Conservation (phyloP, 1,140 invertebrate genomes). For the Paralvinella palmiformis region DNA sequence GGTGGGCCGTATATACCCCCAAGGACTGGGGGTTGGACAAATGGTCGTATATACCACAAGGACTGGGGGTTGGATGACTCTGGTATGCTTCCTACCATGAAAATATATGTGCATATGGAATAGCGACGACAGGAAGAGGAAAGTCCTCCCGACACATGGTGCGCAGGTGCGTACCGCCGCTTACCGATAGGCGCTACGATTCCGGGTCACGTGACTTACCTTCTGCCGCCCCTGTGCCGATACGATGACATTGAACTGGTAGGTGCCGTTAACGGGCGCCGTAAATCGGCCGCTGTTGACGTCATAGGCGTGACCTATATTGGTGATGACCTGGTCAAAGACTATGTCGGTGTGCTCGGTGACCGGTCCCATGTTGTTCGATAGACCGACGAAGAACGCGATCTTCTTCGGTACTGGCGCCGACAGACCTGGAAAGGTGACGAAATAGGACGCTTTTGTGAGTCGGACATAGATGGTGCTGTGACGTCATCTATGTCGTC, state of each 20-base stretch:
- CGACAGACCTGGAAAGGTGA: conserved; percentile 35
- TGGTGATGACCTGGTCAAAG: conserved; percentile 44
- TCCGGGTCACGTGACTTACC: conserved; percentile 25
- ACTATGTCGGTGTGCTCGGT: conserved; percentile 32
- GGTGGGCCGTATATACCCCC: no score
- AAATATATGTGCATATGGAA: no score
- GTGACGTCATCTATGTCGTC: no score
- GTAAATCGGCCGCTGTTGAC: conserved; percentile 35
- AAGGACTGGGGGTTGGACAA: no score
- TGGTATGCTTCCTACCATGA: no score
- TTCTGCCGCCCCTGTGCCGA: conserved; percentile 43
- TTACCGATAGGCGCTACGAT: not conserved
- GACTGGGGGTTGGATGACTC: no score
- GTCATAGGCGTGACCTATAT: conserved; percentile 37
- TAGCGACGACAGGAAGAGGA: no score
- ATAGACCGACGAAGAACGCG: conserved; percentile 43
- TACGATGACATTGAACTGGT: conserved; percentile 43
- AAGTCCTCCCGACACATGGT: no score
- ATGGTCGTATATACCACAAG: no score
- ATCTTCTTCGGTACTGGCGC: conserved; percentile 21
- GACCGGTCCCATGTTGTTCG: conserved; percentile 34
- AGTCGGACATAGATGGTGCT: no score
- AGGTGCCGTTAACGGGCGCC: conserved; percentile 42
- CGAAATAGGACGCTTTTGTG: no score
- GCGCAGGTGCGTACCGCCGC: no score